phyloP scores from a whole-genome alignment of 2,113 vertebrate genomes.

The Eurystomus gularis region DNA sequence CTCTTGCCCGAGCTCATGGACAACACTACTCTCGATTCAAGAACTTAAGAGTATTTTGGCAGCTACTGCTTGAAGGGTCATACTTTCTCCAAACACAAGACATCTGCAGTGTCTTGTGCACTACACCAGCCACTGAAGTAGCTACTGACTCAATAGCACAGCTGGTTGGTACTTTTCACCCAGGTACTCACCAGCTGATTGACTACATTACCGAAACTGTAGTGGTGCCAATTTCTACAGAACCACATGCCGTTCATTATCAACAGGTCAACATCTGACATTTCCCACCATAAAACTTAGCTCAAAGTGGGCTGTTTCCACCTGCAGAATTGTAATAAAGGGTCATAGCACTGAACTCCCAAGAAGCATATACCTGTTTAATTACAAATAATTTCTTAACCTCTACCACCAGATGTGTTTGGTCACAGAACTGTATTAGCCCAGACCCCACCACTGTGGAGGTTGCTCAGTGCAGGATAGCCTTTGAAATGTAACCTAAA shows the following conservation, averaged over 20 bases:
- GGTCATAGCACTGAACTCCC: background rate
- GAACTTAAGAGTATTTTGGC: background rate
- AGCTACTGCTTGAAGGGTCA: background rate
- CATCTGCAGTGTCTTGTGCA: background rate
- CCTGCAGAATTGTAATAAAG: background rate
- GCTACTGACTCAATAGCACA: background rate
- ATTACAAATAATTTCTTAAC: background rate
- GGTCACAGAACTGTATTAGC: background rate
- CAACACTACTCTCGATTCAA: background rate
- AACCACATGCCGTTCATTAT: background rate
- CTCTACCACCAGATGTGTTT: background rate
- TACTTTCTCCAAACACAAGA: background rate
- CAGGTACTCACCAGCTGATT: background rate
- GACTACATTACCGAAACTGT: background rate
- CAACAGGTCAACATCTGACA: background rate
- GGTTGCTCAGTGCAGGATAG: background rate
- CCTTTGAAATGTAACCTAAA: background rate
- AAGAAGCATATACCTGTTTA: background rate
- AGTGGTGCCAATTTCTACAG: background rate
- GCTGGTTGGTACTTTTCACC: background rate
- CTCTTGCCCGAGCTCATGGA: background rate
- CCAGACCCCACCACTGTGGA: background rate
- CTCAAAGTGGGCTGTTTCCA: background rate
- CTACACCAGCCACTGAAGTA: background rate
- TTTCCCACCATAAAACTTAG: background rate